Evolutionary conservation across 2,113 vertebrate species (phyloP).

Genomic region (Heterocephalus glaber): DNA sequence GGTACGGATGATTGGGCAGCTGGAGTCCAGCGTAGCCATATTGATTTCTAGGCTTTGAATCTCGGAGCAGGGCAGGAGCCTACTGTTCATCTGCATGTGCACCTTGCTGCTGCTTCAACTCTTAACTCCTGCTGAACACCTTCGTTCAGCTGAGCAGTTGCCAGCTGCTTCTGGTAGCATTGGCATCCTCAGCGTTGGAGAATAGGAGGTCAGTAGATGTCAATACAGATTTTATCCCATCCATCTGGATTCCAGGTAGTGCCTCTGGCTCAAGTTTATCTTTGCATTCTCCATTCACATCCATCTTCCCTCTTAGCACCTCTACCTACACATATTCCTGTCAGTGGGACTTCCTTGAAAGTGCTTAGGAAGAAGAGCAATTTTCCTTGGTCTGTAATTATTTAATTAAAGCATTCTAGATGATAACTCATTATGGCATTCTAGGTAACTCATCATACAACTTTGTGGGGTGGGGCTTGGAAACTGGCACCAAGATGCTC

Average conservation of each 20-base stretch:
- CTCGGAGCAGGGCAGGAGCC: no score
- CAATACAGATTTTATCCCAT: background rate
- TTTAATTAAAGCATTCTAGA: background rate
- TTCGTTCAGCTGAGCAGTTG: background rate
- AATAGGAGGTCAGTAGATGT: background rate
- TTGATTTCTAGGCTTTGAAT: background rate
- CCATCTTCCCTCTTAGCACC: background rate
- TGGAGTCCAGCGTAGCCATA: background rate
- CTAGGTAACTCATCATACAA: background rate
- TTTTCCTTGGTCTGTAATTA: background rate
- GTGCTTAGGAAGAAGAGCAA: background rate
- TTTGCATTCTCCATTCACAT: background rate
- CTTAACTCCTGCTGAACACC: background rate
- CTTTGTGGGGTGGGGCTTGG: background rate
- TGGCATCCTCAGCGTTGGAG: background rate
- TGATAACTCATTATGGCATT: background rate
- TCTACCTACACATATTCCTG: background rate
- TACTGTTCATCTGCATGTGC: background rate
- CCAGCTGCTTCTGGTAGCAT: background rate
- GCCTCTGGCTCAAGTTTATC: background rate
- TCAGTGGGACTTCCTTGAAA: background rate
- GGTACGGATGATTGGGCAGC: background rate
- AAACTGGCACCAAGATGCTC: background rate
- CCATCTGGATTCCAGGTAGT: background rate
- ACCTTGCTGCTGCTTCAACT: background rate